phyloP scores from a whole-genome alignment of 2,113 vertebrate genomes.

The Hemiscyllium ocellatum region DNA sequence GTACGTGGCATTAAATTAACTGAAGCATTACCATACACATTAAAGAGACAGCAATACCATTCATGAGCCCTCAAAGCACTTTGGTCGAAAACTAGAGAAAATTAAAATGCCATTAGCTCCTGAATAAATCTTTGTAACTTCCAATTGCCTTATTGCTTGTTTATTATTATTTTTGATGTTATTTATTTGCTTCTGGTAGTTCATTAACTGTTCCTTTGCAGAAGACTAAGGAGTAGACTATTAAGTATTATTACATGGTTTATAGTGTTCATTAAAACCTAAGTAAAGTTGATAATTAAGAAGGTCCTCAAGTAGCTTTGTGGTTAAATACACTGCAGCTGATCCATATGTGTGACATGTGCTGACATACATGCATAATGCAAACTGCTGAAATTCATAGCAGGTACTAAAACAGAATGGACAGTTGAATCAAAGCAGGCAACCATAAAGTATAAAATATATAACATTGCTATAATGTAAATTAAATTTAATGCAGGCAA shows the following conservation, averaged over 20 bases:
- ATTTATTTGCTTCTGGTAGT: slow-evolving; percentile 16
- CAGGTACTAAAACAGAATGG: neutral
- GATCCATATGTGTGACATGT: neutral
- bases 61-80: slow-evolving; percentile 7
- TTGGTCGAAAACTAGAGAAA: slow-evolving; percentile 4
- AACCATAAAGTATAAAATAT: neutral
- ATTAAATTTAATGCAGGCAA: neutral
- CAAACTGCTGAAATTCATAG: neutral
- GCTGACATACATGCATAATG: neutral
- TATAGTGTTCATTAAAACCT: neutral
- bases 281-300: neutral
- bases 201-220: neutral
- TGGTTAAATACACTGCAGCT: neutral
- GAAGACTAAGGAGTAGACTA: neutral
- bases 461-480: neutral
- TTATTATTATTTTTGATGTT: slow-evolving; percentile 2
- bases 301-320: neutral
- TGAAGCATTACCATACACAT: slow-evolving; percentile 29
- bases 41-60: slow-evolving; percentile 19
- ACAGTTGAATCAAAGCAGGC: neutral
- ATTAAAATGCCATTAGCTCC: slow-evolving; percentile 33
- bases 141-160: neutral
- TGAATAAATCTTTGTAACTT: slow-evolving; percentile 28
- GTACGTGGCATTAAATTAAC: slow-evolving; percentile 25
- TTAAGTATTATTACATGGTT: neutral